Evolutionary conservation across 2,888 invertebrate species (phyloP).

Genomic region (Pollenia amentaria): DNA sequence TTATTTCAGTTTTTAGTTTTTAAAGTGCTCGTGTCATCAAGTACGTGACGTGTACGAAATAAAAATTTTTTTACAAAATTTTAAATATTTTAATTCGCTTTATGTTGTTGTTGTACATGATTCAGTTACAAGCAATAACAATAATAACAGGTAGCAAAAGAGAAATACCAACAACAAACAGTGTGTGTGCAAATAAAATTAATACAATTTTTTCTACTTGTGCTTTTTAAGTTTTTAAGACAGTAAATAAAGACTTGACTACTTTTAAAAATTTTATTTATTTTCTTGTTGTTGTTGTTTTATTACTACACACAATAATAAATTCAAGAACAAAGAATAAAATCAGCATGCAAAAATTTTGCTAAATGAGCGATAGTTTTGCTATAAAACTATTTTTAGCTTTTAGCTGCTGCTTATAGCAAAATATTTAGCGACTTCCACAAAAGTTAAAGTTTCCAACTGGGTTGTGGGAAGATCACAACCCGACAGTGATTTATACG

Average conservation of each 20-base stretch:
- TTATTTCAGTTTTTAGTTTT: neutral
- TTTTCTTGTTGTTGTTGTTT: neutral
- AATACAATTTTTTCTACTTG: neutral
- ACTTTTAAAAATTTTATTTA: neutral
- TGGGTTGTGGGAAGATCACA: too few species aligned
- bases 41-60: constrained; percentile 69
- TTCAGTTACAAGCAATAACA: neutral
- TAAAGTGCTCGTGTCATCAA: constrained; percentile 58
- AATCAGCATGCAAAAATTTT: too few species aligned
- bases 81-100: constrained; percentile 6
- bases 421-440: too few species aligned
- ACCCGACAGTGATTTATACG: too few species aligned
- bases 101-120: neutral
- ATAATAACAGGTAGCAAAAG: neutral
- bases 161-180: neutral
- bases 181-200: constrained; percentile 17
- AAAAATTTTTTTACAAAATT: constrained; percentile 12
- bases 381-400: too few species aligned
- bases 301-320: neutral
- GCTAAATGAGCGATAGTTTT: too few species aligned
- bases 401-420: too few species aligned
- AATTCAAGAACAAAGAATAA: too few species aligned
- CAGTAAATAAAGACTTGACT: neutral
- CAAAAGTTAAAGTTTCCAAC: too few species aligned
- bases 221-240: neutral